Percentiles rank a stretch among this genome's conserved stretches.
These are phyloP conservation scores for Lepidonotus clava DNA, from an alignment of 2,888 invertebrate species.

Conservation along the genomic window DNA sequence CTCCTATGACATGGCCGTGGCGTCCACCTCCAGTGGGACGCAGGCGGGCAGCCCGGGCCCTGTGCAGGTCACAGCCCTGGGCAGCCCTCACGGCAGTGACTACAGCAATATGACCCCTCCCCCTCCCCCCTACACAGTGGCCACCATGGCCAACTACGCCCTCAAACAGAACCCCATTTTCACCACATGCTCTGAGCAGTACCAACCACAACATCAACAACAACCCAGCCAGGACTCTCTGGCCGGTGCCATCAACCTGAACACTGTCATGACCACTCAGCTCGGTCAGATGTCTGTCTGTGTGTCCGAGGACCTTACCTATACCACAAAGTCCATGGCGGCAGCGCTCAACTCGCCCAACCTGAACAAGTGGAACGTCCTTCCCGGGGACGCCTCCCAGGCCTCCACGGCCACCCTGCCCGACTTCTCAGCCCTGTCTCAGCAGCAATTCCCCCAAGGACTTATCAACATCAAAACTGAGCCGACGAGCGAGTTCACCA, in stretches of 20 bases:
- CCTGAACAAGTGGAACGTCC: slow-evolving; percentile 58
- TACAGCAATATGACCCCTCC: slow-evolving; percentile 68
- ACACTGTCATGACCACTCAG: slow-evolving; percentile 15
- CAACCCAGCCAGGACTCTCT: slow-evolving; percentile 23
- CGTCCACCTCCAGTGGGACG: not conserved
- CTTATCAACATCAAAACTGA: slow-evolving; percentile 72
- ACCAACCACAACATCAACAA: slow-evolving; percentile 66
- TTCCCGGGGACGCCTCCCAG: not conserved
- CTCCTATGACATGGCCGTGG: slow-evolving; percentile 40
- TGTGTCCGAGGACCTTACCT: slow-evolving; percentile 61
- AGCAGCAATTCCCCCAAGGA: slow-evolving; percentile 57
- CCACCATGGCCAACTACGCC: slow-evolving; percentile 79
- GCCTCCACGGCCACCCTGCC: slow-evolving; percentile 68
- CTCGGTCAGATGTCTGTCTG: slow-evolving; percentile 48
- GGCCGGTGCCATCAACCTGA: slow-evolving; percentile 21
- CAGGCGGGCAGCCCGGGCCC: slow-evolving; percentile 60
- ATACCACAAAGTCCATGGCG: slow-evolving; percentile 53
- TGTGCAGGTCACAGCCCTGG: slow-evolving; percentile 61
- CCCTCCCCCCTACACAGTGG: slow-evolving; percentile 64
- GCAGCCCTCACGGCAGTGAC: slow-evolving; percentile 49
- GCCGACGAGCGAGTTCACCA: slow-evolving; percentile 65
- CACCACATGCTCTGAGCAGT: slow-evolving; percentile 82
- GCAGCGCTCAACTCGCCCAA: not conserved
- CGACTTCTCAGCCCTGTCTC: slow-evolving; percentile 70
- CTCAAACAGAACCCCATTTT: slow-evolving; percentile 86